Conservation (phyloP, 2,888 invertebrate species). For the Apamea monoglypha region DNA sequence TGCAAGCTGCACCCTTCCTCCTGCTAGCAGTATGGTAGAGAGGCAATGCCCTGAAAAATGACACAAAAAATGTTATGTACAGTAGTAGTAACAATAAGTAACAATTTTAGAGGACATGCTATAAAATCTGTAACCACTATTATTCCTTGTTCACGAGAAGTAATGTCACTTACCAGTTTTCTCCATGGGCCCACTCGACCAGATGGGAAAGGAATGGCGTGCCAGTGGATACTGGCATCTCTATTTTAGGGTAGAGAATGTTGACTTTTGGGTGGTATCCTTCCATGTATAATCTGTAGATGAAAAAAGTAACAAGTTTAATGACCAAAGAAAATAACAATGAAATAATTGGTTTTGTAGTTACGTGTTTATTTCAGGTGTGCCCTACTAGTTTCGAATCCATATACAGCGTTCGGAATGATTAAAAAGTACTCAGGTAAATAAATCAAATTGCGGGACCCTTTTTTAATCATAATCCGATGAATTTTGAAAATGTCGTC, state of each 20-base stretch:
- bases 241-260: constrained; percentile 93
- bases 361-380: not conserved
- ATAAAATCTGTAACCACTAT: not conserved
- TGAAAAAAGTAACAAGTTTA: constrained; percentile 5
- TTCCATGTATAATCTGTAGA: constrained; percentile 92
- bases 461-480: not conserved
- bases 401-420: not conserved
- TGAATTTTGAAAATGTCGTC: not conserved
- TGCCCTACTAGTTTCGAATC: not conserved
- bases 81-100: too few species aligned
- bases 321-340: not conserved
- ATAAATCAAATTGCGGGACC: not conserved
- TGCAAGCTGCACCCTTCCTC: constrained; percentile 71
- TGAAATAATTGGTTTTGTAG: not conserved
- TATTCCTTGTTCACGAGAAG: not conserved
- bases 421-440: not conserved
- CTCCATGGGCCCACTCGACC: constrained; percentile 95
- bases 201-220: constrained; percentile 95
- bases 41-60: constrained; percentile 72
- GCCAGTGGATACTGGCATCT: constrained; percentile 95
- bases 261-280: constrained; percentile 93
- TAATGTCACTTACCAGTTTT: constrained; percentile 89
- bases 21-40: constrained; percentile 68
- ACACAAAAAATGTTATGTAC: not conserved
- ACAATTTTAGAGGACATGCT: not conserved